Base-by-base conservation (phyloP, 2,888 invertebrate genomes). In the Euphydryas editha region DNA sequence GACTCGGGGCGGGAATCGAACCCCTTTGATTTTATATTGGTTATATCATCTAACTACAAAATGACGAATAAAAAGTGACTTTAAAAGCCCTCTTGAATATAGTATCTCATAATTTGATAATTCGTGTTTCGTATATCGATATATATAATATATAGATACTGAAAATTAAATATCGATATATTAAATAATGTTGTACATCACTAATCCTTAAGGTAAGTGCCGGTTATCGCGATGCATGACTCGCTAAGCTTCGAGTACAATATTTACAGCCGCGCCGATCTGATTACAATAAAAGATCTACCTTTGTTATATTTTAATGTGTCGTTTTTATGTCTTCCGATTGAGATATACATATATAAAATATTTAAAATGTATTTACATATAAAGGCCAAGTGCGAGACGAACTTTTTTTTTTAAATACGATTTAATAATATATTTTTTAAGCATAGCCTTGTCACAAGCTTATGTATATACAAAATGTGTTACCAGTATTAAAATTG, bases 201-300 rank as follows among this genome's bases (percentile, higher is more conserved):
- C 30, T 18, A 55, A 54, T 36, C 7, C 17, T 54, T 30, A n/a
- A 54, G 54, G 54, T 56, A 73, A 39, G 44, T 77, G 76, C 73
- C 70, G 78, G 79, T 85, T 85, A 87, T 87, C 85, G 75, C 80
- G 79, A 85, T 81, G 82, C 82, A 84, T 86, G 85, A 83, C 78
- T 80, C 75, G 73, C 81, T 86, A 84, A 86, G 86, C 85, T 83
- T 80, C 78, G 75, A 74, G 75, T 76, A 82, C 84, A 86, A 82
- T 85, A 85, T 84, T 83, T 78, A 80, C 78, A 76, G 77, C 76
- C 69, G 71, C 59, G 69, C 68, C 72, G 73, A 84, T 85, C 83
- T 81, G 83, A 85, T 84, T 84, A 82, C 81, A 62, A 37, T 60
- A 44, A 63, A 59, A 56, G 56, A 49, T 58, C 37, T 55, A 21